phyloP scores from a whole-genome alignment of 2,113 vertebrate species.

The Diadophis punctatus region DNA sequence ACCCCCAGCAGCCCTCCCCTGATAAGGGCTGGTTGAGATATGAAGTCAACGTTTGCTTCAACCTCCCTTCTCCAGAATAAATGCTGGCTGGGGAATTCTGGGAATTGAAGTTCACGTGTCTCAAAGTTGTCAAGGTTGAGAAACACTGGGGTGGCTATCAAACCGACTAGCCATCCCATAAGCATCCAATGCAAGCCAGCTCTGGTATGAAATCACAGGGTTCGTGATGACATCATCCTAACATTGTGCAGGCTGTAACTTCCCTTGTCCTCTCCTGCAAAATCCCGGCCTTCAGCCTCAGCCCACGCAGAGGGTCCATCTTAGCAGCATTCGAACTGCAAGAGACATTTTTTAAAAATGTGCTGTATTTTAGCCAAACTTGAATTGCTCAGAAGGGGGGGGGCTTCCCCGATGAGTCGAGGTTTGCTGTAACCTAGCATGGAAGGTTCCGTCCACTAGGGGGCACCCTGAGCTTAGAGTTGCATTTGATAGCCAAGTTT shows the following conservation, averaged over 20 bases:
- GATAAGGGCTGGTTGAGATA: neutral
- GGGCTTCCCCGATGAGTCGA: too few species aligned
- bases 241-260: neutral
- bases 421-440: neutral
- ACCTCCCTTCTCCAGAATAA: neutral
- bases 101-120: neutral
- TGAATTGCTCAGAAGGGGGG: neutral
- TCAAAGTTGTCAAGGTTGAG: neutral
- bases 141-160: neutral
- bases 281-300: neutral
- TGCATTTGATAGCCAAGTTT: neutral
- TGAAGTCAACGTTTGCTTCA: neutral
- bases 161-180: neutral
- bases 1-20: too few species aligned
- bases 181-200: neutral
- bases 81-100: neutral
- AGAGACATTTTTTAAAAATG: neutral
- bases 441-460: neutral
- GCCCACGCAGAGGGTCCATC: neutral
- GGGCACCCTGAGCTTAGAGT: neutral
- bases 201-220: neutral
- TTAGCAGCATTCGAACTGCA: neutral
- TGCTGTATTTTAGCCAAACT: neutral
- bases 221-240: neutral
- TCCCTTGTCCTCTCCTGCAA: neutral